These are phyloP conservation scores for Myodes glareolus DNA, from an alignment of 2,113 vertebrate species.

Conservation along the genomic window DNA sequence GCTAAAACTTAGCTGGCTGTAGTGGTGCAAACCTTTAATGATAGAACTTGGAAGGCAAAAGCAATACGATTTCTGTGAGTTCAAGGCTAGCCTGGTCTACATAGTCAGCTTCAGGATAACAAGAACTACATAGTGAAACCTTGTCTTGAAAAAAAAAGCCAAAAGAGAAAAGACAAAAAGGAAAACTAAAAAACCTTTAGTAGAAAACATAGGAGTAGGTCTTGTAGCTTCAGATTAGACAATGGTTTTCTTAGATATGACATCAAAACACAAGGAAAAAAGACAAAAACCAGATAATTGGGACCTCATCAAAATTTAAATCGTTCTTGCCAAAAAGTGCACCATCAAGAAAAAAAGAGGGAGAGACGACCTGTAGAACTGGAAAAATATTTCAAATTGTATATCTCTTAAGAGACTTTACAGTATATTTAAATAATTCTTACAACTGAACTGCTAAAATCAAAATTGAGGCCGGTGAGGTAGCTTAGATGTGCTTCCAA, in stretches of 20 bases:
- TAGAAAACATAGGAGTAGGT: background rate
- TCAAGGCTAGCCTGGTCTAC: background rate
- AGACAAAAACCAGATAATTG: conserved; percentile 5
- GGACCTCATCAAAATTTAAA: conserved; percentile 9
- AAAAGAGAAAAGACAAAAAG: background rate
- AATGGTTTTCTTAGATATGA: conserved; percentile 6
- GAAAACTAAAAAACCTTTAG: background rate
- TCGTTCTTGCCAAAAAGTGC: background rate
- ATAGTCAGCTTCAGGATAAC: background rate
- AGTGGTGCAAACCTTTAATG: background rate
- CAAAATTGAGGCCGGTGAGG: background rate
- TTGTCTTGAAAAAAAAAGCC: background rate
- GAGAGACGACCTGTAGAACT: background rate
- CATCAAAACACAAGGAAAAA: background rate
- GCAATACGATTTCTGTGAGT: background rate
- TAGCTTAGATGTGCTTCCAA: background rate
- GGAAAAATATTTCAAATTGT: background rate
- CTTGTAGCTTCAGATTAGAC: background rate
- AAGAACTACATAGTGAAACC: background rate
- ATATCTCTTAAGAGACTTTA: background rate
- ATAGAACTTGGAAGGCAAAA: background rate
- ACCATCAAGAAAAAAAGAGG: background rate
- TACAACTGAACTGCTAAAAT: background rate
- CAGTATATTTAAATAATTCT: background rate
- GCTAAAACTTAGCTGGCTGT: background rate